These are phyloP conservation scores for Phyllotreta cruciferae DNA, from an alignment of 2,888 invertebrate species.

Conservation along the genomic window DNA sequence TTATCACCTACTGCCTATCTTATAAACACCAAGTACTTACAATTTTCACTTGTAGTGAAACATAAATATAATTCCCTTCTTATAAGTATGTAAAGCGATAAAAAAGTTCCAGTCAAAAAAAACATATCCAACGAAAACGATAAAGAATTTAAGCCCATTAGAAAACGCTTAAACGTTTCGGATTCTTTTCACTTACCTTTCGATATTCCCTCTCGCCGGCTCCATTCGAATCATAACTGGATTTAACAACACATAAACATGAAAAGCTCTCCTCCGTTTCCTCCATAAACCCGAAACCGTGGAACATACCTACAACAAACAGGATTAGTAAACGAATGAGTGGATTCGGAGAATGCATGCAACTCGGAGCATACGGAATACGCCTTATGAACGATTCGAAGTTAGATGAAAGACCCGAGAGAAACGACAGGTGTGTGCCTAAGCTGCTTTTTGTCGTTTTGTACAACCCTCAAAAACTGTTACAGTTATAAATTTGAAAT, in stretches of 20 bases:
- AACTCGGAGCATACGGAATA: conserved; percentile 13
- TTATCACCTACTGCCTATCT: no score
- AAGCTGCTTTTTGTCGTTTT: conserved; percentile 27
- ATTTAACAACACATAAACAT: conserved; percentile 22
- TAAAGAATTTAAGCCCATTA: no score
- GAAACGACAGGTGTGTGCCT: conserved; percentile 29
- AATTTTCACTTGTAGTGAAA: no score
- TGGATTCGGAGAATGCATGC: conserved; percentile 23
- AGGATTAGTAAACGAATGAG: conserved; percentile 29
- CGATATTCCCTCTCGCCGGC: neutral
- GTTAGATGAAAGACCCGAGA: conserved; percentile 14
- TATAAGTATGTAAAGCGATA: no score
- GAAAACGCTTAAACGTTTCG: no score
- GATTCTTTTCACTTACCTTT: neutral
- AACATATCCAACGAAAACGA: no score
- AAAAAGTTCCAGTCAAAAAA: no score
- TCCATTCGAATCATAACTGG: conserved; percentile 16
- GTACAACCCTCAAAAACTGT: neutral
- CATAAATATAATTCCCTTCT: no score
- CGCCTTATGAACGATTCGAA: neutral
- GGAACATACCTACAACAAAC: conserved; percentile 30
- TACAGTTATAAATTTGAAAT: no score
- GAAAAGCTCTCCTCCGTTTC: conserved; percentile 14
- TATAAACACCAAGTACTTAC: no score
- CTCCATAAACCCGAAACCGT: conserved; percentile 17